Evolutionary conservation across 2,888 invertebrate species (phyloP).

Genomic region (Pollenia labialis): DNA sequence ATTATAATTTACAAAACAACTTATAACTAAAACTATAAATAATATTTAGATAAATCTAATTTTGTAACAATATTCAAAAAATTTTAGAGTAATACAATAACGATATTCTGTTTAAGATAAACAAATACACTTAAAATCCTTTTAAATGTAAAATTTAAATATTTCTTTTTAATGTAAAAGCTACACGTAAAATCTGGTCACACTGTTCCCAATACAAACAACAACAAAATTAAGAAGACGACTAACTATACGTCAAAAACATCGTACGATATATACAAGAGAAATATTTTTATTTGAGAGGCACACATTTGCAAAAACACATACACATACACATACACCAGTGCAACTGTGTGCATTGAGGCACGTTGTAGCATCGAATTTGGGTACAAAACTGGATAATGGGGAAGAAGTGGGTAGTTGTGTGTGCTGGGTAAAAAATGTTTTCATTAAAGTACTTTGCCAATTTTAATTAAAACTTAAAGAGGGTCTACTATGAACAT

Average conservation of each 20-base stretch:
- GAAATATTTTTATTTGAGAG: slow-evolving; percentile 22
- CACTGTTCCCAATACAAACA: not conserved
- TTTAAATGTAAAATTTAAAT: too few relatives aligned
- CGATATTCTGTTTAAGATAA: too few relatives aligned
- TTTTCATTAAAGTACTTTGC: slow-evolving; percentile 1
- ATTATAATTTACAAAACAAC: too few relatives aligned
- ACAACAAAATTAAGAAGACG: slow-evolving; percentile 7
- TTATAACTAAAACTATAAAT: too few relatives aligned
- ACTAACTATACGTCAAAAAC: slow-evolving; percentile 61
- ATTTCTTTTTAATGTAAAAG: too few relatives aligned
- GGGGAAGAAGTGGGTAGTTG: not conserved
- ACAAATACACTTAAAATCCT: too few relatives aligned
- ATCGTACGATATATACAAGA: slow-evolving; percentile 68
- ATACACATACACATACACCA: not conserved
- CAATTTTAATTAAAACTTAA: not conserved
- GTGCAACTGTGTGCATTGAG: not conserved
- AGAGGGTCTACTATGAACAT: slow-evolving; percentile 1
- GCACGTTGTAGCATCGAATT: slow-evolving; percentile 5
- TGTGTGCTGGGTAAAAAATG: not conserved
- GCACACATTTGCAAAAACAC: not conserved
- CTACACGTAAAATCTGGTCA: too few relatives aligned
- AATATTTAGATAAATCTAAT: too few relatives aligned
- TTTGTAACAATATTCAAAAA: too few relatives aligned
- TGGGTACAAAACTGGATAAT: not conserved
- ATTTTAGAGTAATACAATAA: too few relatives aligned